Conservation (phyloP, 2,888 invertebrate genomes). For the Microctonus brassicae region DNA sequence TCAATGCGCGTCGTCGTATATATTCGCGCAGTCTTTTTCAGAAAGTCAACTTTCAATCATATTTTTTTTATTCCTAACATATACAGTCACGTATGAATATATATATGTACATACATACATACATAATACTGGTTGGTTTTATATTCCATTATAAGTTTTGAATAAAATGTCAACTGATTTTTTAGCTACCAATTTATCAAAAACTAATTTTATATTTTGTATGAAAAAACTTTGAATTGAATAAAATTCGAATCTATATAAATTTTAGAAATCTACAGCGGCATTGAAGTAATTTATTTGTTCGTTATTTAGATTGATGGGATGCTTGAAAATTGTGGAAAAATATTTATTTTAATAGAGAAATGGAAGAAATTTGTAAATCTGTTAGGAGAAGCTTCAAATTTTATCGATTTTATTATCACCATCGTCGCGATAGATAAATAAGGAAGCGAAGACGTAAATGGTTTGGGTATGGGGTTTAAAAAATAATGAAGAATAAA, state of each 20-base stretch:
- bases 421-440: neutral
- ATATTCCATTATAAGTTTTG: neutral
- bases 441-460: constrained; percentile 7
- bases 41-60: constrained; percentile 16
- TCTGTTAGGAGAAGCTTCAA: neutral
- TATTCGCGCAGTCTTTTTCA: constrained; percentile 9
- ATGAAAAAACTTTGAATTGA: neutral
- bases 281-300: neutral
- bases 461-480: constrained; percentile 9
- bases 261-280: neutral
- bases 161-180: neutral
- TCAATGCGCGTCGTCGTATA: constrained; percentile 20
- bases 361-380: neutral
- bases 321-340: neutral
- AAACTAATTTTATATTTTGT: neutral
- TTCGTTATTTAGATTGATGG: neutral
- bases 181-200: neutral
- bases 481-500: constrained; percentile 16
- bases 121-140: neutral
- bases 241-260: neutral
- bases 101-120: too few relatives aligned
- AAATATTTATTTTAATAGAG: too few relatives aligned
- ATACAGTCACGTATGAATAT: neutral
- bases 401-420: neutral
- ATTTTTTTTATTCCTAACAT: neutral